Percentiles rank a stretch among this genome's conserved stretches.
phyloP scores from a whole-genome alignment of 2,113 vertebrate species.

The Cebidichthys violaceus region DNA sequence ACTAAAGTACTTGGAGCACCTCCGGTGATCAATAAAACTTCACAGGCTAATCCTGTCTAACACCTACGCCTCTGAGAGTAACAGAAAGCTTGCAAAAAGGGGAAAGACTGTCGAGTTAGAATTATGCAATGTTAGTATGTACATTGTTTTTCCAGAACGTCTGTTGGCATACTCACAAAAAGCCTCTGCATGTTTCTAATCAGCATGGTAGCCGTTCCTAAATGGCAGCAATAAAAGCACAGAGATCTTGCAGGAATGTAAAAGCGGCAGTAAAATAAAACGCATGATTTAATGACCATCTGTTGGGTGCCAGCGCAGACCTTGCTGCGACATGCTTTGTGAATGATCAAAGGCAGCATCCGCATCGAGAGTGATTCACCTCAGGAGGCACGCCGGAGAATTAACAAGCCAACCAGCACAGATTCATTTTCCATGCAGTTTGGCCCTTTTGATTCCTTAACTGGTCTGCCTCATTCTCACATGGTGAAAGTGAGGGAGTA shows the following conservation, averaged over 20 bases:
- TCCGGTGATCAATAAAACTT: constrained; percentile 35
- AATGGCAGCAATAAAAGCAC: constrained; percentile 79
- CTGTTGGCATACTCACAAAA: constrained; percentile 47
- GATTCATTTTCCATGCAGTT: constrained; percentile 71
- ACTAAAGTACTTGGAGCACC: constrained; percentile 23
- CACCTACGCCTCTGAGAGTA: constrained; percentile 3
- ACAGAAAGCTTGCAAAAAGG: constrained; percentile 11
- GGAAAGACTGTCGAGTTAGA: constrained; percentile 1
- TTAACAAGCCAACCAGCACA: constrained; percentile 74
- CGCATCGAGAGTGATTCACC: constrained; percentile 70
- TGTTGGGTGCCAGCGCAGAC: constrained; percentile 77
- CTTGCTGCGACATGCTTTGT: constrained; percentile 73
- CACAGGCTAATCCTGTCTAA: constrained; percentile 47
- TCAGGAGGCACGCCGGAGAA: constrained; percentile 68
- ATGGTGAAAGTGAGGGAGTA: constrained; percentile 29
- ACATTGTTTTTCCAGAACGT: constrained; percentile 48
- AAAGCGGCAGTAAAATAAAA: constrained; percentile 82
- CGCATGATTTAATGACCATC: constrained; percentile 84
- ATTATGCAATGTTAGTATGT: constrained; percentile 42
- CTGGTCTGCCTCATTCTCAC: constrained; percentile 37
- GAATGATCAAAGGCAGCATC: constrained; percentile 79
- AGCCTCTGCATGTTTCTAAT: constrained; percentile 73
- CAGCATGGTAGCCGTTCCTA: constrained; percentile 67
- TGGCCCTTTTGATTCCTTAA: constrained; percentile 60
- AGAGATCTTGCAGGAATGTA: constrained; percentile 79